These are phyloP conservation scores for Gracilinanus agilis DNA, from an alignment of 2,113 vertebrate genomes.

Conservation along the genomic window DNA sequence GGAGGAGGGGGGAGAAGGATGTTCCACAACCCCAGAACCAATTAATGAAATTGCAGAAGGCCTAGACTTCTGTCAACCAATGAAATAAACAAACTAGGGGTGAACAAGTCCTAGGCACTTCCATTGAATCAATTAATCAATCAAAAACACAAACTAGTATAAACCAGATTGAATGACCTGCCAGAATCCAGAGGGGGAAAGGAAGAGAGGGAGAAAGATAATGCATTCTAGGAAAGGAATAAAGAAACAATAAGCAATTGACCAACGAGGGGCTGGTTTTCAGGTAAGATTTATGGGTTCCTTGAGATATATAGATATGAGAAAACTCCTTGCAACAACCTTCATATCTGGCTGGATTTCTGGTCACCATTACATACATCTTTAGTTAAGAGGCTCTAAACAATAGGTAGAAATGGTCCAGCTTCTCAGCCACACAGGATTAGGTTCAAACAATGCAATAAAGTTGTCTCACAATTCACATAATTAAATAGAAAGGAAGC, in stretches of 20 bases:
- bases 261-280: not conserved
- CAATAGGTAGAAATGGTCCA: not conserved
- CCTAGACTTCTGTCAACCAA: not conserved
- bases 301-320: not conserved
- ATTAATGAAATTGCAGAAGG: too few relatives aligned
- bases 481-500: not conserved
- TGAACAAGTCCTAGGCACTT: not conserved
- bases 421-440: not conserved
- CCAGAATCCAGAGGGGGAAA: too few relatives aligned
- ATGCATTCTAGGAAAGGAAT: too few relatives aligned
- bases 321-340: not conserved
- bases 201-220: too few relatives aligned
- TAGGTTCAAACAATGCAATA: not conserved
- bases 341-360: not conserved
- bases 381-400: not conserved
- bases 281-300: not conserved
- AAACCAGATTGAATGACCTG: too few relatives aligned
- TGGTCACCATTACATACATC: not conserved
- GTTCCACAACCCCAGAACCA: not conserved
- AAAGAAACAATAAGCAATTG: not conserved
- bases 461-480: not conserved
- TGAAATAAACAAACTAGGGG: not conserved
- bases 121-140: not conserved
- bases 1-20: not conserved
- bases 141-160: not conserved